Base-by-base conservation (phyloP, 2,113 vertebrate species). In the Heterochromis multidens region DNA sequence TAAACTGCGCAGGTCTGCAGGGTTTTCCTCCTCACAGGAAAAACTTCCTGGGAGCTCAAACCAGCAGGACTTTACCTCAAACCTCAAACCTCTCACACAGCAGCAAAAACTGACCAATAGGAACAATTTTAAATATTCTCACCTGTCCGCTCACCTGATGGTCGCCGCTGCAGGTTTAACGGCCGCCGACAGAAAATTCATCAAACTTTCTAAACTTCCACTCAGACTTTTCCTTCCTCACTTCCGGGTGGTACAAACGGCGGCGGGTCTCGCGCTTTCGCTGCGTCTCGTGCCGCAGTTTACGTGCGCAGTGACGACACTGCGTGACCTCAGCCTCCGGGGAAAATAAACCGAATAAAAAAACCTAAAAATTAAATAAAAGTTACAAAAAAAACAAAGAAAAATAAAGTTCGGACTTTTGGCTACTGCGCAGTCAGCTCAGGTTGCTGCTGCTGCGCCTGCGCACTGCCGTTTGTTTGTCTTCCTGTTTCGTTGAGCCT, bases 401-500 rank as follows among this genome's bases (percentile, higher is more conserved):
- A 23, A 56, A 58, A 52, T 35, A 6, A 65, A 65, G n/a, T 25
- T 21, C 10, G 12, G 3, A 43, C 17, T 14, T 4, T 31, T 7
- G 3, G 13, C 31, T 1, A 1, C 7, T 3, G 1, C 0, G 29
- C n/a, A 52, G 16, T 43, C 74, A 63, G 7, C 52, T 16, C 31
- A 9, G 1, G 2, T 43, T 37, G 49, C 52, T 7, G 7, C 43
- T 63, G 35, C 77, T 67, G 58, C 84, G 82, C 70, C 2, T 84
- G 88, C 88, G 46, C 63, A 1, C 1, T 9, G 19, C 14, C 0
- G 6, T 62, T 60, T 91, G 46, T 91, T 90, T 81, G 67, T 54
- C 7, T 92, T 93, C 90, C 87, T 84, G 70, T 40, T 77, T 65
- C 21, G 10, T 79, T 85, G 25, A 1, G 81, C 86, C 88, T 84